Base-by-base conservation (phyloP, 2,797 vertebrate genomes). In the Coilia nasus region DNA sequence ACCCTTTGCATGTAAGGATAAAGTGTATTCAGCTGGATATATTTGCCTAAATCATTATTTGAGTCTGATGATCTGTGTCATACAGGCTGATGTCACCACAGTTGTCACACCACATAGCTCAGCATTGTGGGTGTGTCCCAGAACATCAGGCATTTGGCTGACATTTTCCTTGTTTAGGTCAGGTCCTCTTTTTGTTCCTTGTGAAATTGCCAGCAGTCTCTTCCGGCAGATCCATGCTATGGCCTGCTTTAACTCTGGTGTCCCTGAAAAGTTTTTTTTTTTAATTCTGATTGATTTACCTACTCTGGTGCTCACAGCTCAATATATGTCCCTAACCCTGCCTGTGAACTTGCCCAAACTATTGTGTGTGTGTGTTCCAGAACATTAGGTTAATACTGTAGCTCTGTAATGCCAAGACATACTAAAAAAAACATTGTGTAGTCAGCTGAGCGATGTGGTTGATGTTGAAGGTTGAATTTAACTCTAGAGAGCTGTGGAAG, bases 251-350 rank as follows among this genome's bases (percentile, higher is more conserved):
- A 78, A 78, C 19, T 41, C 17, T 78, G 71, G 6, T 78, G 71
- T 44, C 15, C 15, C 71, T 44, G 6, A 44, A 78, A 44, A 19
- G 35, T 1, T 44, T 0, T 78, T 44, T 78, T 44, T 35, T 44
- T 78, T 44, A 17, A 35, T 75, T 75, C 11, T 75, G 67, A 78
- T 78, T 78, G 71, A 78, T 78, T 78, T 78, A 19, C 9, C 17
- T 41, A 21, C 11, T 44, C 12, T 41, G 44, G 71, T 78, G 35
- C 15, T 17, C 35, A 78, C 35, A 9, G 19, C 41, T 78, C 71
- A 2, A 78, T 78, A 6, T 12, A 19, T 44, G 71, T 78, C 71
- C 71, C 35, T 31, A 78, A 44, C 71, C 7, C 31, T 21, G 71
- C 12, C 31, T 78, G 71, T 78, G 71, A 78, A 44, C 67, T 75